Base-by-base conservation (phyloP, 2,113 vertebrate genomes). In the Pipra filicauda region DNA sequence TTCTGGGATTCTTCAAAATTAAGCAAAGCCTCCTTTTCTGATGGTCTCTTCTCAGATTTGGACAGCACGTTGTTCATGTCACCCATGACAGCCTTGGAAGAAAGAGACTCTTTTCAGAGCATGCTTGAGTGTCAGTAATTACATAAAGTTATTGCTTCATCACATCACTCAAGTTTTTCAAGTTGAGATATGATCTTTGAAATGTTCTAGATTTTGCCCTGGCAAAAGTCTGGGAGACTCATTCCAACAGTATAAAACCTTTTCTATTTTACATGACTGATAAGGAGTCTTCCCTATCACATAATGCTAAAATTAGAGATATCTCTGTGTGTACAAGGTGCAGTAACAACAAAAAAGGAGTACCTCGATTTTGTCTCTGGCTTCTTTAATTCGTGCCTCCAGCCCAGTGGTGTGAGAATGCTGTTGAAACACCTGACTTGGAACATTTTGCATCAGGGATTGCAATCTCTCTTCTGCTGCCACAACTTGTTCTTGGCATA, bases 341-440 rank as follows among this genome's bases (percentile, higher is more conserved):
- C 8, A 85, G 5, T 27, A 84, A 46, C 48, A 66, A 41, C 28
- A 55, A 81, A 69, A 87, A 92, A 86, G 4, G 10, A 41, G 61
- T 89, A 98, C 99, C 99, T 99, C 98, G 84, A 98, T 97, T 96
- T 98, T 98, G 54, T 98, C 96, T 64, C 98, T 98, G 43, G 98
- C 96, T 59, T 98, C 97, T 95, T 98, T 98, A 72, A 99, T 97
- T 92, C 97, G 96, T 89, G 98, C 85, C 89, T 98, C 98, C 95
- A 99, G 98, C 51, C 89, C 96, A 41, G 97, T 52, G 43, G 92
- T 97, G 15, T 98, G 94, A 85, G 98, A 95, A 75, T 97, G 98
- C 46, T 98, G 98, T 33, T 99, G 91, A 39, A 98, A 98, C 12
- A 97, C 97, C 80, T 85, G 98, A 93, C 97, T 98, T 92, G 98